A percentile compares a stretch with the other conserved stretches of the same genome.
Evolutionary conservation across 2,888 invertebrate species (phyloP).

Genomic region (Dromius quadrimaculatus): DNA sequence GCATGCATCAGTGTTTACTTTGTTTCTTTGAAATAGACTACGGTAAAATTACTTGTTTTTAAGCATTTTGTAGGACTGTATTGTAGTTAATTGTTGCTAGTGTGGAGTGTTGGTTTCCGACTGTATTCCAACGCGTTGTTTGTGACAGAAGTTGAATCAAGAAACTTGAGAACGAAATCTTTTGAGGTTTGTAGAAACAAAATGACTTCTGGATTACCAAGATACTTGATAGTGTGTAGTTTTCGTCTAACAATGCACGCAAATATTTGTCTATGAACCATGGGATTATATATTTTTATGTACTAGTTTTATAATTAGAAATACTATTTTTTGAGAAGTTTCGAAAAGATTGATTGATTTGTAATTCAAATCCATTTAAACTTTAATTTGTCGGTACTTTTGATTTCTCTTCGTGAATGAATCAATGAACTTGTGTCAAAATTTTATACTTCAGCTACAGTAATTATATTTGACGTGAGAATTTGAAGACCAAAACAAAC

Average conservation of each 20-base stretch:
- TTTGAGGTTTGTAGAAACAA: slow-evolving; percentile 50
- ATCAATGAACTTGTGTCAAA: too few relatives aligned
- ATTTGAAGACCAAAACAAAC: too few relatives aligned
- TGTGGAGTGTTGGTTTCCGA: slow-evolving; percentile 40
- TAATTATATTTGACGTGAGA: too few relatives aligned
- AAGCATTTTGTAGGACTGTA: slow-evolving; percentile 5
- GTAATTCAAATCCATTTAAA: too few relatives aligned
- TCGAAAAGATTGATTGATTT: too few relatives aligned
- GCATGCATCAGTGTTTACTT: slow-evolving; percentile 49
- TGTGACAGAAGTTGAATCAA: slow-evolving; percentile 21
- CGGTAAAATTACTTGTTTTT: slow-evolving; percentile 34
- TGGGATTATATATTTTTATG: too few relatives aligned
- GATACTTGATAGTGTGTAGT: slow-evolving; percentile 39
- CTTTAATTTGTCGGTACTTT: too few relatives aligned
- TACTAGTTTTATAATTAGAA: too few relatives aligned
- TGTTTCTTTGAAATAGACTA: slow-evolving; percentile 39
- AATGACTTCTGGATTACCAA: slow-evolving; percentile 46
- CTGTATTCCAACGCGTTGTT: not conserved
- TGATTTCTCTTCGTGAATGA: too few relatives aligned
- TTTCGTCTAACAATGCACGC: slow-evolving; percentile 19
- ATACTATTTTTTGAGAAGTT: too few relatives aligned
- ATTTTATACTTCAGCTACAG: too few relatives aligned
- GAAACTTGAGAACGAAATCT: slow-evolving; percentile 41
- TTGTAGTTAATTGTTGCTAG: slow-evolving; percentile 18
- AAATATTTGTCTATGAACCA: too few relatives aligned